A percentile compares a stretch with the other conserved stretches of the same genome.
These are phyloP conservation scores for Plecotus auritus DNA, from an alignment of 2,113 vertebrate species.

Conservation along the genomic window DNA sequence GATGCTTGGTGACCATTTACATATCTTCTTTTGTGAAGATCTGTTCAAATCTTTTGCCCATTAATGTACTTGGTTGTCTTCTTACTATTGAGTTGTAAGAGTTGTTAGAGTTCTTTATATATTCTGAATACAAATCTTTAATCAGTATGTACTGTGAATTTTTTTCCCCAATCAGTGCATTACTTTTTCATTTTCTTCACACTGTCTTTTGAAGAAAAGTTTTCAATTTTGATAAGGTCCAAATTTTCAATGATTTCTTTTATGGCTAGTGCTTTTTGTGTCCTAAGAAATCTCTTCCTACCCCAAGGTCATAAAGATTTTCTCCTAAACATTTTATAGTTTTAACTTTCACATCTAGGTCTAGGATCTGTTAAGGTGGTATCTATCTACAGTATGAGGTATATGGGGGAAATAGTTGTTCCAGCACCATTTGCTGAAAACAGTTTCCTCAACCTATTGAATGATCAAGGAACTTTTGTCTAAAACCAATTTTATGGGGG, in stretches of 20 bases:
- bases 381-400: background rate
- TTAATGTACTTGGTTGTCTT: background rate
- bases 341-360: background rate
- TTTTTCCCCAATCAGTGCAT: background rate
- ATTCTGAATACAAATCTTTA: background rate
- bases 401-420: background rate
- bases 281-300: constrained; percentile 6
- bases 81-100: background rate
- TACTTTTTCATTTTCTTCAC: constrained; percentile 23
- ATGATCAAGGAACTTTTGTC: background rate
- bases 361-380: background rate
- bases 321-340: background rate
- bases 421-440: background rate
- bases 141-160: background rate
- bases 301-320: background rate
- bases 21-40: background rate
- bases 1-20: background rate
- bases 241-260: constrained; percentile 33
- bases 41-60: background rate
- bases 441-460: background rate
- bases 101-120: background rate
- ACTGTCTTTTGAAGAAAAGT: constrained; percentile 13
- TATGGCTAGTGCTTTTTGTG: background rate
- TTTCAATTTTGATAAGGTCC: constrained; percentile 20
- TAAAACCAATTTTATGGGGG: background rate